Percentiles rank a stretch among this genome's conserved stretches.
Evolutionary conservation across 2,888 invertebrate genomes (phyloP).

Genomic region (Eurytoma adleriae): DNA sequence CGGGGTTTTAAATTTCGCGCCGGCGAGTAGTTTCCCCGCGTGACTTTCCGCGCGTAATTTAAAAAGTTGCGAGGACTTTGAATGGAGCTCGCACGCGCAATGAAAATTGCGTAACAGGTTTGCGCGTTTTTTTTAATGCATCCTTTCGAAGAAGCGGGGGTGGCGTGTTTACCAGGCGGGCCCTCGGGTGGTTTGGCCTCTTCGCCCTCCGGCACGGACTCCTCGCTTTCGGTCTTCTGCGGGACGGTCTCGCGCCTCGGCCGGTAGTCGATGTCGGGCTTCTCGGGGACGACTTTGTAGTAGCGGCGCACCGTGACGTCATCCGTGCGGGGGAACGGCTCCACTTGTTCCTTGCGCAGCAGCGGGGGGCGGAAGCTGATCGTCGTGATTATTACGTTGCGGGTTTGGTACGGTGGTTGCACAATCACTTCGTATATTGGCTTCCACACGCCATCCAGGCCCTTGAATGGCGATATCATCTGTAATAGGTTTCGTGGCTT

Average conservation of each 20-base stretch:
- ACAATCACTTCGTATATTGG: constrained; percentile 81
- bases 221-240: too few species aligned
- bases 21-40: too few species aligned
- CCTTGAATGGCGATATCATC: constrained; percentile 80
- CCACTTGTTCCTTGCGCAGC: constrained; percentile 59
- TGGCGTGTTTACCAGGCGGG: too few species aligned
- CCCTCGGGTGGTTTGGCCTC: too few species aligned
- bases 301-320: constrained; percentile 62
- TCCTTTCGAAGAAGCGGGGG: too few species aligned
- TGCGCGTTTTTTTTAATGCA: too few species aligned
- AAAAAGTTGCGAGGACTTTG: too few species aligned
- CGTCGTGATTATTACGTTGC: constrained; percentile 76
- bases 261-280: constrained; percentile 31
- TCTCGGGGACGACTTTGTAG: constrained; percentile 62
- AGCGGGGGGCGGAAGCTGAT: constrained; percentile 75
- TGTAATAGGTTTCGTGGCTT: constrained; percentile 79
- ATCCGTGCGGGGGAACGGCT: constrained; percentile 44
- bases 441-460: constrained; percentile 80
- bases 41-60: too few species aligned
- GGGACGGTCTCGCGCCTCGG: not conserved
- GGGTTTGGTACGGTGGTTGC: constrained; percentile 76
- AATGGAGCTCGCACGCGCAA: too few species aligned
- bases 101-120: too few species aligned
- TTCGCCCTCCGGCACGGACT: too few species aligned
- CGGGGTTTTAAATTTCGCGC: too few species aligned